phyloP scores from a whole-genome alignment of 1,140 invertebrate genomes.

The Papilio xuthus region DNA sequence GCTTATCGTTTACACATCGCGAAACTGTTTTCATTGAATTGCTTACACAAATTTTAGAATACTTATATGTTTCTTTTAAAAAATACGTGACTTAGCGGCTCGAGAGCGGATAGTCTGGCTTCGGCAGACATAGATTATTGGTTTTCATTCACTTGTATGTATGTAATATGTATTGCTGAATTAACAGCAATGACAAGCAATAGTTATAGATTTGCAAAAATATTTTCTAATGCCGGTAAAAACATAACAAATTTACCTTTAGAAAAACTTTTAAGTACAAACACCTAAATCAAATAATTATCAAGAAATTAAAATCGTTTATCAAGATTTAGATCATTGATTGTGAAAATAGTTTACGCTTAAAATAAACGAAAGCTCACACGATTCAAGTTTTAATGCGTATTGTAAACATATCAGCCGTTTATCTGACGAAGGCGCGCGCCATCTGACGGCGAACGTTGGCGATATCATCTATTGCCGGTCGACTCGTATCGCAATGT shows the following conservation, averaged over 20 bases:
- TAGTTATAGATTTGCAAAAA: not conserved
- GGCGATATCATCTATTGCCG: not conserved
- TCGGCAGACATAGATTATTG: too few species aligned
- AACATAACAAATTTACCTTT: not conserved
- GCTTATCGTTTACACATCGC: too few species aligned
- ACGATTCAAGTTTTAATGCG: not conserved
- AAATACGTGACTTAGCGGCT: too few species aligned
- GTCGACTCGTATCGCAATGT: not conserved
- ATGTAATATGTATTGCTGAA: too few species aligned
- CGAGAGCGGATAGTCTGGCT: too few species aligned
- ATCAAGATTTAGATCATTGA: constrained; percentile 1
- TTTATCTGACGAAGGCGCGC: not conserved
- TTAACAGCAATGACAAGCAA: not conserved
- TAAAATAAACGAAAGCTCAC: not conserved
- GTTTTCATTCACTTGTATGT: too few species aligned
- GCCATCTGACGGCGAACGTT: not conserved
- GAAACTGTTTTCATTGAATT: too few species aligned
- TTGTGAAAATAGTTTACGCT: not conserved
- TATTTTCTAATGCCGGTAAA: not conserved
- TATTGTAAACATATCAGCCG: constrained; percentile 6
- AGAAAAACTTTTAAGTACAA: not conserved
- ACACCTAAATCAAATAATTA: not conserved
- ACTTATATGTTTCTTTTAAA: too few species aligned
- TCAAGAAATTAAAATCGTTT: not conserved
- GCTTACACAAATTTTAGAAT: too few species aligned